These are phyloP conservation scores for Myotis myotis DNA, from an alignment of 2,797 vertebrate species.

Conservation along the genomic window DNA sequence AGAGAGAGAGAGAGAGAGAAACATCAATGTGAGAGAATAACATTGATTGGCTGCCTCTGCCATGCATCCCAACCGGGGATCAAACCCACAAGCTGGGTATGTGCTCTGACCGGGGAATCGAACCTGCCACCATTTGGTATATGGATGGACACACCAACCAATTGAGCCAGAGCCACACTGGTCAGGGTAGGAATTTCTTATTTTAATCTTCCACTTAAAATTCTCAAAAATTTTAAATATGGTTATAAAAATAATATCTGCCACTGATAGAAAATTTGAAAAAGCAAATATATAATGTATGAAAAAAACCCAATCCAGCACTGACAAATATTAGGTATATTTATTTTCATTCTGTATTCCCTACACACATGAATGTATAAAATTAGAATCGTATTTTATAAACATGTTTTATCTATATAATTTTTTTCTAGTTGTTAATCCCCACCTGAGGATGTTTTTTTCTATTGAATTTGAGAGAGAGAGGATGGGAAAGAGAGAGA, in stretches of 20 bases:
- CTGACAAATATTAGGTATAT: background rate
- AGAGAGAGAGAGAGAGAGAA: background rate
- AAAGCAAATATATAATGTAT: background rate
- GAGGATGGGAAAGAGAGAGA: no score
- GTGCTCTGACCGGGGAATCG: no score
- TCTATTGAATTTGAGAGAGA: no score
- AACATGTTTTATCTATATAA: background rate
- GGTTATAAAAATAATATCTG: conserved; percentile 23
- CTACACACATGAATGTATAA: background rate
- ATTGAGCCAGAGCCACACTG: background rate
- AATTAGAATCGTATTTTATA: background rate
- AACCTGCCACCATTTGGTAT: background rate
- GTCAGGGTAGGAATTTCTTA: background rate
- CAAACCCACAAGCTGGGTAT: background rate
- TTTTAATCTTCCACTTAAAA: background rate
- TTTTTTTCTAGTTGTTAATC: no score
- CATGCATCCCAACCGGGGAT: background rate
- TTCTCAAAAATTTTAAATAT: background rate
- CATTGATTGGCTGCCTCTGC: background rate
- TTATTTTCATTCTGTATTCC: conserved; percentile 1
- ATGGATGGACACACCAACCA: background rate
- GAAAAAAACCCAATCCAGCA: background rate
- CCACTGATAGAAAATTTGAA: background rate
- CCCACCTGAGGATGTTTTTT: no score
- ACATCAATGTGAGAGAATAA: background rate